These are phyloP conservation scores for Lepus americanus DNA, from an alignment of 2,113 vertebrate species.

Conservation along the genomic window DNA sequence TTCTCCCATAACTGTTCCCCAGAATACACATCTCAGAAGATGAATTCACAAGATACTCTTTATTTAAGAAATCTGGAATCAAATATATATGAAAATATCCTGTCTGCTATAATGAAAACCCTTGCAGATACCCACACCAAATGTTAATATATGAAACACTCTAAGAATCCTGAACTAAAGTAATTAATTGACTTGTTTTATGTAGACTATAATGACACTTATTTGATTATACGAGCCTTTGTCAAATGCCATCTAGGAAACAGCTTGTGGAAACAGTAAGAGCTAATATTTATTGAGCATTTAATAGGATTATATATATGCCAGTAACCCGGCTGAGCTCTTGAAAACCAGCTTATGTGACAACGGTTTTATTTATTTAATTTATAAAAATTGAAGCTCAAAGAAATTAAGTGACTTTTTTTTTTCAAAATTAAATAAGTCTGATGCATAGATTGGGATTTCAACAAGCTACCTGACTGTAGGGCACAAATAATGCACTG, in stretches of 20 bases:
- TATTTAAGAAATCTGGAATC: background rate
- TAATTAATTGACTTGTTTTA: constrained; percentile 7
- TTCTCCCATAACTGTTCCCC: background rate
- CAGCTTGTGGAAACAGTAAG: background rate
- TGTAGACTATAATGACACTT: background rate
- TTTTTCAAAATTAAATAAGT: background rate
- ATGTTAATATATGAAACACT: background rate
- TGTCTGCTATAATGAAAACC: background rate
- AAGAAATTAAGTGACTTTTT: background rate
- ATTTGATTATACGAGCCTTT: background rate
- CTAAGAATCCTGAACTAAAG: constrained; percentile 31
- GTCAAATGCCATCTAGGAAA: constrained; percentile 33
- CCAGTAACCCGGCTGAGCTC: background rate
- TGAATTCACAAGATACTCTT: background rate
- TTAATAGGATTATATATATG: background rate
- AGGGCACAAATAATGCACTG: background rate
- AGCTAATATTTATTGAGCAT: constrained; percentile 27
- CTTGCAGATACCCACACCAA: background rate
- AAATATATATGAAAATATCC: constrained; percentile 1
- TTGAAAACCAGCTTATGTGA: constrained; percentile 6
- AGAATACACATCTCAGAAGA: background rate
- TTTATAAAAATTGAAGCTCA: constrained; percentile 11
- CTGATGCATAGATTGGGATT: background rate
- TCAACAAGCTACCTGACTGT: background rate
- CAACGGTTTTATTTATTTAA: background rate